Conservation (phyloP, 1,140 invertebrate species). For the Mactra quadrangularis region DNA sequence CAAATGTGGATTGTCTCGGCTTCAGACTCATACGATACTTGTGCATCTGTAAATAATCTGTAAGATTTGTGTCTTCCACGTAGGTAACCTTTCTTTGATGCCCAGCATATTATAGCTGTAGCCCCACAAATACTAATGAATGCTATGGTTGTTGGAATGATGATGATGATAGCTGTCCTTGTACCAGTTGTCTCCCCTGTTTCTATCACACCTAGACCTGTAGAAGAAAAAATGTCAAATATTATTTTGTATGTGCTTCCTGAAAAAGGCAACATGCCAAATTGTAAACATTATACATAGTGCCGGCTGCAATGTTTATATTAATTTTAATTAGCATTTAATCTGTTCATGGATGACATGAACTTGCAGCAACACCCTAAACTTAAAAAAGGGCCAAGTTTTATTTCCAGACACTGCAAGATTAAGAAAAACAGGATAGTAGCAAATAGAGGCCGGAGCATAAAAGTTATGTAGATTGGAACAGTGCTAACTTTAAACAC, state of each 20-base stretch:
- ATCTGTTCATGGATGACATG: no score
- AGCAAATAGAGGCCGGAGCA: no score
- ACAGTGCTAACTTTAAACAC: no score
- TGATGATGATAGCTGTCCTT: conserved; percentile 39
- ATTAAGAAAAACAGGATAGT: no score
- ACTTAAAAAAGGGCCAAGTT: no score
- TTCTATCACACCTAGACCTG: conserved; percentile 39
- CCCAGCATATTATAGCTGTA: conserved; percentile 45
- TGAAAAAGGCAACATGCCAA: no score
- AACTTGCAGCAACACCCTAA: no score
- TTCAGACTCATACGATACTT: conserved; percentile 49
- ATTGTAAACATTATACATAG: no score
- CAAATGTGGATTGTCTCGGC: conserved; percentile 53
- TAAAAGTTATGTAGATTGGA: no score
- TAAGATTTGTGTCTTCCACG: conserved; percentile 45
- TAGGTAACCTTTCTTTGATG: conserved; percentile 49
- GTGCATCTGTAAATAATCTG: conserved; percentile 38
- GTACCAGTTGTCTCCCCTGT: conserved; percentile 47
- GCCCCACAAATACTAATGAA: conserved; percentile 34
- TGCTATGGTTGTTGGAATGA: conserved; percentile 47
- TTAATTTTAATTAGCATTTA: no score
- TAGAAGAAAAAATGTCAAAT: not conserved
- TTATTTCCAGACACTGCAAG: no score
- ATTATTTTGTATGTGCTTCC: no score
- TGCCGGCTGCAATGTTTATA: not conserved